Evolutionary conservation across 2,113 vertebrate genomes (phyloP), one percentile per base, ranked within the genome.

Genomic region (Microtus pennsylvanicus): DNA sequence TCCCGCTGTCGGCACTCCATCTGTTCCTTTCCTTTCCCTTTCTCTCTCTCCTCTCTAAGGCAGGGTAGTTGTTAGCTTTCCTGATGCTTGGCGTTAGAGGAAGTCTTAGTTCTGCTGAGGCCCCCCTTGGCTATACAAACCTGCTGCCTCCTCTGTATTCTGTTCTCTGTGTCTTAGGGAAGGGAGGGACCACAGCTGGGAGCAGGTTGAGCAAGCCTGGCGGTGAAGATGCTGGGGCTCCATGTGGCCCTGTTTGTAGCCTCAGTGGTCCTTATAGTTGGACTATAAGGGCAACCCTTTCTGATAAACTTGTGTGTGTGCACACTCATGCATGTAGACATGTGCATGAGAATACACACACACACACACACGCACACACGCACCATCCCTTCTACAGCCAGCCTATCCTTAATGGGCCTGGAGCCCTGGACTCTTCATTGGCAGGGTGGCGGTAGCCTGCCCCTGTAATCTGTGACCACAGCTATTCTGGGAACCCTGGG

Each of bases 401-500:
- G 58, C 70, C 58, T 75, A 77, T 30, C 72, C 28, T 3, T 0
- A 3, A 22, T 0, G 1, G 63, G 38, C 13, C 17, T 45, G 26
- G 70, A 33, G 55, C 28, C 28, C 50, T 19, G 16, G 8, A 63
- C 9, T 45, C 70, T 58, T 30, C 42, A 21, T 24, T 30, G 70
- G 55, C 50, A 30, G 80, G 35, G 55, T 2, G 7, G 92, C 33
- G 67, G 70, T 8, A 1, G 61, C 42, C 16, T 28, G 7, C 67
- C 88, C 94, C 94, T 87, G 22, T 95, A 91, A 97, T 96, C 94
- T 86, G 72, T 47, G 67, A 52, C 92, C 80, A 33, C 61, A 61
- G 92, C 72, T 96, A 92, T 90, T 97, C 74, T 38, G 65, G 90
- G 76, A 38, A 38, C 33, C 83, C 75, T 24, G 74, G 50, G 42